Conservation (phyloP, 2,113 vertebrate species). For the Macaca nemestrina region DNA sequence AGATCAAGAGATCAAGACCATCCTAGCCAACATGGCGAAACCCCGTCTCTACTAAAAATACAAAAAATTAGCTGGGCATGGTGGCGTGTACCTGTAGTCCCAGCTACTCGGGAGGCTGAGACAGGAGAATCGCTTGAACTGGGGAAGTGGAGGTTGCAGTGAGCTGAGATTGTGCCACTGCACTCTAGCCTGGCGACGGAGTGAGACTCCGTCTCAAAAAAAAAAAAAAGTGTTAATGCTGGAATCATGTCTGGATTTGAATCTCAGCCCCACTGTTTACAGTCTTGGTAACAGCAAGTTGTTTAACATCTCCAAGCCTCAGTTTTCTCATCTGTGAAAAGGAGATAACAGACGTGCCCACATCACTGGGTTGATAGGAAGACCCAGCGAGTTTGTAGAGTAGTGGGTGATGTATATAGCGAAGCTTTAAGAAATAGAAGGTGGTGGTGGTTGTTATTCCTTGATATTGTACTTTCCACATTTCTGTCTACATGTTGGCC, state of each 20-base stretch:
- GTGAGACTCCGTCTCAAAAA: too few species aligned
- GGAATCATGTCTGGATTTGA: background rate
- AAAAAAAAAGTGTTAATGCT: background rate
- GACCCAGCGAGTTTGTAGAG: background rate
- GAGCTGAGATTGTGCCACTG: too few species aligned
- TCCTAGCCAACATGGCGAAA: too few species aligned
- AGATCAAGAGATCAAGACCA: too few species aligned
- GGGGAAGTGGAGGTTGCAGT: too few species aligned
- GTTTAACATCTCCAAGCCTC: background rate
- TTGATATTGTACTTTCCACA: background rate
- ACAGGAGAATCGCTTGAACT: too few species aligned
- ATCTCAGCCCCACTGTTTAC: background rate
- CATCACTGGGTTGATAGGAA: background rate
- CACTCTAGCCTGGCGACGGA: too few species aligned
- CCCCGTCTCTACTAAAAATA: too few species aligned
- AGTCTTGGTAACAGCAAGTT: background rate
- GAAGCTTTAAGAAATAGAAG: background rate
- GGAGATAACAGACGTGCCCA: background rate
- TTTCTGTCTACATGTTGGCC: background rate
- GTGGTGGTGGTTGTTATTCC: background rate
- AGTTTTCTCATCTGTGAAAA: slow-evolving; percentile 16
- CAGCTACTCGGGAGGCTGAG: too few species aligned
- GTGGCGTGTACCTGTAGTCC: too few species aligned
- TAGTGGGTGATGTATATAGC: too few species aligned
- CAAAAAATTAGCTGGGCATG: too few species aligned